phyloP scores from a whole-genome alignment of 2,888 invertebrate species.

The Torymus aiolomorphi region DNA sequence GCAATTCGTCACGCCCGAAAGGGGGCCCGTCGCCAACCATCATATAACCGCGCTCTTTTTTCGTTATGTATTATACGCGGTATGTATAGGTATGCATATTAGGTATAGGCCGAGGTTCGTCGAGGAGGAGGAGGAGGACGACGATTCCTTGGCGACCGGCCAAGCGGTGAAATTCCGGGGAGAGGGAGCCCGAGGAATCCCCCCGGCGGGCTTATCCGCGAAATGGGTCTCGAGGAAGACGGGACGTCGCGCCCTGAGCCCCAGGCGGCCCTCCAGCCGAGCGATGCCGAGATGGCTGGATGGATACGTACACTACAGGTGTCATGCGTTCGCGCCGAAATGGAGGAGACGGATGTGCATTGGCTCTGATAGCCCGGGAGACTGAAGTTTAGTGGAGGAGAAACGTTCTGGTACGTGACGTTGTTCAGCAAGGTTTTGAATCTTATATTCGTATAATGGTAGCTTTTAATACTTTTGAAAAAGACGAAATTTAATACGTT shows the following conservation, averaged over 20 bases:
- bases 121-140: neutral
- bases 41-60: neutral
- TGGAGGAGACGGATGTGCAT: neutral
- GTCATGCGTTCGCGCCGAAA: conserved; percentile 20
- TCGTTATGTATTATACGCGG: neutral
- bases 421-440: no score
- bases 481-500: no score
- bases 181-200: conserved; percentile 3
- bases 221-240: conserved; percentile 25
- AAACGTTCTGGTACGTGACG: no score
- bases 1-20: conserved; percentile 25
- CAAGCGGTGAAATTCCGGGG: conserved; percentile 14
- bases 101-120: no score
- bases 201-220: conserved; percentile 20
- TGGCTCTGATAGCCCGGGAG: neutral
- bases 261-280: neutral
- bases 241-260: neutral
- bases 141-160: conserved; percentile 25
- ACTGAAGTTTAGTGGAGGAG: no score
- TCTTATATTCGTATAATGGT: no score
- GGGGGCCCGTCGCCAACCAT: conserved; percentile 16
- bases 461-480: no score
- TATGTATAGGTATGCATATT: no score
- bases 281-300: neutral
- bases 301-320: conserved; percentile 24